Percentiles rank a stretch among this genome's conserved stretches.
Evolutionary conservation across 2,888 invertebrate species (phyloP).

Genomic region (Dasysyrphus tricinctus): DNA sequence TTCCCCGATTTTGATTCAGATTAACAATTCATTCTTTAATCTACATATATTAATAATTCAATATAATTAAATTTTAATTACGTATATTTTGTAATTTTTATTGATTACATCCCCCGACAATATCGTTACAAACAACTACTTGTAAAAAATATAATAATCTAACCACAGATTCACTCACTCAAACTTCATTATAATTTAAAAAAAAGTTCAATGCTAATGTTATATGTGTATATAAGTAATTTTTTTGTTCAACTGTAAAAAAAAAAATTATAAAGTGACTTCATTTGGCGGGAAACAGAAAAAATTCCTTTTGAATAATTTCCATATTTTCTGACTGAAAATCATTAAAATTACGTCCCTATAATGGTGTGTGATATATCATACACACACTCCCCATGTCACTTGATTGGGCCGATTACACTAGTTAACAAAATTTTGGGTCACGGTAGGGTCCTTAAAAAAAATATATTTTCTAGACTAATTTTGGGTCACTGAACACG

Average conservation of each 20-base stretch:
- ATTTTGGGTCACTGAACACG: too few species aligned
- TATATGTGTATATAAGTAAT: slow-evolving; percentile 1
- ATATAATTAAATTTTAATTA: neutral
- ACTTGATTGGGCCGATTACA: neutral
- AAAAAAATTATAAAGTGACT: slow-evolving; percentile 42
- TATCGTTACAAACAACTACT: neutral
- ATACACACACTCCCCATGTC: neutral
- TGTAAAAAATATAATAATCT: neutral
- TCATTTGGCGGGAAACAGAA: slow-evolving; percentile 46
- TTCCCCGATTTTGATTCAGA: neutral
- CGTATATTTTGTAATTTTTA: slow-evolving; percentile 33
- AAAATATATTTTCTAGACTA: too few species aligned
- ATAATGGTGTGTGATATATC: neutral
- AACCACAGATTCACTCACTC: slow-evolving; percentile 26
- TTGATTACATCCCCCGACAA: slow-evolving; percentile 14
- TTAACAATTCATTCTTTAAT: neutral
- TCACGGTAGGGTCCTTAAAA: too few species aligned
- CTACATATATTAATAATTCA: neutral
- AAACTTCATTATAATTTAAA: slow-evolving; percentile 28
- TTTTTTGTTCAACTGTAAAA: slow-evolving; percentile 23
- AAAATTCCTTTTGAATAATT: slow-evolving; percentile 34
- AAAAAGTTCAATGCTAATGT: neutral
- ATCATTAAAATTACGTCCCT: slow-evolving; percentile 21
- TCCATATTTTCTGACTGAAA: slow-evolving; percentile 42
- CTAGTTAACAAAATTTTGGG: too few species aligned